Evolutionary conservation across 2,797 vertebrate genomes (phyloP).

Genomic region (Avahi laniger): DNA sequence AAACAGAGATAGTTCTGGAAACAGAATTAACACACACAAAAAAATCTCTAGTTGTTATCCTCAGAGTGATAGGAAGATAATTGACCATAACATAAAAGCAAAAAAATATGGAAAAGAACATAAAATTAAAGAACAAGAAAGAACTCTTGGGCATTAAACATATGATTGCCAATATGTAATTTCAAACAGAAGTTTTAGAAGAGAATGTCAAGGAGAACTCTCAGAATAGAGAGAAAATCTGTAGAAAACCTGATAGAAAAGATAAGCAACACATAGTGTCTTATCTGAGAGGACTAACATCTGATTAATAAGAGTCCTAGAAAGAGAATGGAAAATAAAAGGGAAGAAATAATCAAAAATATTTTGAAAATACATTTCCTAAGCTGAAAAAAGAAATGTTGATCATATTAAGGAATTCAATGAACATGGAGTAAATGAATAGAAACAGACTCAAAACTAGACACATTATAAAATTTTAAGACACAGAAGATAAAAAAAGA

Average conservation of each 20-base stretch:
- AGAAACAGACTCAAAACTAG: background rate
- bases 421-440: background rate
- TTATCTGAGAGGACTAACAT: background rate
- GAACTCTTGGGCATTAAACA: background rate
- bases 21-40: background rate
- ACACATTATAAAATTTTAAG: background rate
- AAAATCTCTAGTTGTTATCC: background rate
- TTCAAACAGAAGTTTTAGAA: slow-evolving; percentile 48
- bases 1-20: background rate
- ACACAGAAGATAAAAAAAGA: background rate
- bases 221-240: slow-evolving; percentile 15
- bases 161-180: background rate
- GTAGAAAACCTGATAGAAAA: slow-evolving; percentile 1
- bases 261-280: background rate
- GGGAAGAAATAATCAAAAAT: background rate
- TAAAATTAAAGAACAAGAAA: background rate
- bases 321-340: slow-evolving; percentile 47
- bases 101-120: slow-evolving; percentile 25
- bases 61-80: background rate
- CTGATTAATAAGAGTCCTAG: background rate
- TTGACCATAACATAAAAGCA: background rate
- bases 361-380: background rate
- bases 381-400: background rate
- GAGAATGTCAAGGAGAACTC: background rate
- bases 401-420: background rate